phyloP scores from a whole-genome alignment of 2,113 vertebrate genomes.

The Dicrurus megarhynchus region DNA sequence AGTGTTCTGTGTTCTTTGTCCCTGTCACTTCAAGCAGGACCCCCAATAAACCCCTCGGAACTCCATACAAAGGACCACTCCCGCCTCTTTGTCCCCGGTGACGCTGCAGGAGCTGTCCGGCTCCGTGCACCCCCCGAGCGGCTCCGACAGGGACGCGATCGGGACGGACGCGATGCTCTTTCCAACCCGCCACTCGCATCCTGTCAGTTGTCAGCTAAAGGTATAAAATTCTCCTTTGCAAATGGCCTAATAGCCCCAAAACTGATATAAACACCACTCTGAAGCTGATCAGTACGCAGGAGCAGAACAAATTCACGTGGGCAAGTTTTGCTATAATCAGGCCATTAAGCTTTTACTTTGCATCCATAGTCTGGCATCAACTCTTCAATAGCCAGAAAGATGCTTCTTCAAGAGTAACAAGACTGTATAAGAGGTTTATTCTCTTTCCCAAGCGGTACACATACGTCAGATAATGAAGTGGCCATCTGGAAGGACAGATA shows the following conservation, averaged over 20 bases:
- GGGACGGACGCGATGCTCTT: too few relatives aligned
- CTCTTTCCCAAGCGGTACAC: neutral
- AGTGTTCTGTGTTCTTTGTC: too few relatives aligned
- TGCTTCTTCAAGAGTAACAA: neutral
- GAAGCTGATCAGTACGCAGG: neutral
- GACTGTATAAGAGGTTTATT: neutral
- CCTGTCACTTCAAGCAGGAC: too few relatives aligned
- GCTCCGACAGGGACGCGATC: too few relatives aligned
- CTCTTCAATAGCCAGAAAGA: neutral
- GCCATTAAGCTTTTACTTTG: neutral
- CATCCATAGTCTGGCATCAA: neutral
- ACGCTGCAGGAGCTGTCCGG: too few relatives aligned
- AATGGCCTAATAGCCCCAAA: neutral
- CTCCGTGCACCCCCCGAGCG: too few relatives aligned
- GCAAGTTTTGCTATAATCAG: neutral
- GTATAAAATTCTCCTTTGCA: neutral
- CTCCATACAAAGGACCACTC: too few relatives aligned
- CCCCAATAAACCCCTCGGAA: too few relatives aligned
- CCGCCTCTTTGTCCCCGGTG: too few relatives aligned
- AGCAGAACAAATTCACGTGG: neutral
- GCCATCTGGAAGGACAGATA: neutral
- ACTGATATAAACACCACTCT: neutral
- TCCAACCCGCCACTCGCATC: too few relatives aligned
- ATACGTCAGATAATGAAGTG: neutral
- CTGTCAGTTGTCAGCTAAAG: neutral